A percentile compares a stretch with the other conserved stretches of the same genome.
These are phyloP conservation scores for Conus canariensis DNA, from an alignment of 2,888 invertebrate species.

Conservation along the genomic window DNA sequence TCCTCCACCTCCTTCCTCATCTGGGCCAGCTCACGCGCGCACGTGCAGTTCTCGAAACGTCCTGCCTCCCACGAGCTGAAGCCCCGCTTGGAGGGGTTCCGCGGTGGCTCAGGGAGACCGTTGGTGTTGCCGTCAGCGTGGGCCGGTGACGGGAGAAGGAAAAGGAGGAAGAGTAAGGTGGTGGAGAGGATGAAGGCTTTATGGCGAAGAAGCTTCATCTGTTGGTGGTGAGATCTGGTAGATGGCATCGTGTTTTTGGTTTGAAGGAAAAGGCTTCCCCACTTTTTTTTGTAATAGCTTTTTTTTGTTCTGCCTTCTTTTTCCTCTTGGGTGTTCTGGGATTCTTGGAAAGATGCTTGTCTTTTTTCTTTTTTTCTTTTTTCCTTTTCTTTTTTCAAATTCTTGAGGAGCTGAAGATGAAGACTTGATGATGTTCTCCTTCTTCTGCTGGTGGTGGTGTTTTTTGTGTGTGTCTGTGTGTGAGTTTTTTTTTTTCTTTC, in stretches of 20 bases:
- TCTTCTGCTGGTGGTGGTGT: no score
- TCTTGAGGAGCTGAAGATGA: no score
- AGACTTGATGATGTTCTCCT: no score
- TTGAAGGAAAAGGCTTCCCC: background rate
- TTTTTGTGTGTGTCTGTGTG: no score
- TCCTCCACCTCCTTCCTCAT: slow-evolving; percentile 49
- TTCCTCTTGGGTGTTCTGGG: background rate
- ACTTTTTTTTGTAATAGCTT: background rate
- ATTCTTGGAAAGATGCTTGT: no score
- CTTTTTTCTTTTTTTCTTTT: no score
- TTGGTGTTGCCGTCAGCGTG: background rate
- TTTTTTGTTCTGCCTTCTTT: background rate
- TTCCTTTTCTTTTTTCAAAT: no score
- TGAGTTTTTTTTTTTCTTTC: no score
- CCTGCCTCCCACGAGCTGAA: slow-evolving; percentile 46
- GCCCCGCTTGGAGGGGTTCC: background rate
- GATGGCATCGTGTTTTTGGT: background rate
- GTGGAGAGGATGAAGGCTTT: background rate
- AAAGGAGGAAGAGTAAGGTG: background rate
- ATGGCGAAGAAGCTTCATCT: background rate
- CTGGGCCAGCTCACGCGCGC: slow-evolving; percentile 47
- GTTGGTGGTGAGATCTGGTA: background rate
- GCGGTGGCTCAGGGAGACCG: background rate
- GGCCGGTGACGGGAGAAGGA: background rate
- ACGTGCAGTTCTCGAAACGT: slow-evolving; percentile 45